Percentiles rank a stretch among this genome's conserved stretches.
Evolutionary conservation across 2,113 vertebrate genomes (phyloP).

Genomic region (Tamias sibiricus): DNA sequence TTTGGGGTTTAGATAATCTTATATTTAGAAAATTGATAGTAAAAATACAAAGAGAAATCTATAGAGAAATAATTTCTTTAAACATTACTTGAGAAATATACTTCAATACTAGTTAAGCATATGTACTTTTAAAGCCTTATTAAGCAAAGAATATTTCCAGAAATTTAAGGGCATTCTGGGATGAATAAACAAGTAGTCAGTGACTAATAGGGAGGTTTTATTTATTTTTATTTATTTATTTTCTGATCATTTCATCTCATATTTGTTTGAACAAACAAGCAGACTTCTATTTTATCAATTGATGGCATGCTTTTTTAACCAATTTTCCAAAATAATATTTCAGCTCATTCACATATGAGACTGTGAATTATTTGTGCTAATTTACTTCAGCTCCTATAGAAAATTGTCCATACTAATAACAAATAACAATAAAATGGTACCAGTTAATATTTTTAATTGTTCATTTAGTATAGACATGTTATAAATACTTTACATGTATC

Average conservation of each 20-base stretch:
- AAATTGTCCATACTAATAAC: background rate
- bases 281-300: background rate
- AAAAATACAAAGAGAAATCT: background rate
- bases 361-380: background rate
- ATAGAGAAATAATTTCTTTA: background rate
- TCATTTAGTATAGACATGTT: background rate
- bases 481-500: background rate
- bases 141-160: background rate
- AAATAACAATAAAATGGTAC: background rate
- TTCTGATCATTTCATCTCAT: background rate
- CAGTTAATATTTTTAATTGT: background rate
- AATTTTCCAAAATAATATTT: background rate
- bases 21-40: background rate
- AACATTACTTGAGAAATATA: background rate
- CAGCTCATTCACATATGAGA: background rate
- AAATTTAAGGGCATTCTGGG: background rate
- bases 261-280: background rate
- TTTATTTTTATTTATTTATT: background rate
- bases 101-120: background rate
- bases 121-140: background rate
- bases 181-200: background rate
- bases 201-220: background rate
- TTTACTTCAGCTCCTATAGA: background rate
- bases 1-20: background rate
- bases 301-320: background rate